phyloP scores from a whole-genome alignment of 2,888 invertebrate species.

The Calameuta filiformis region DNA sequence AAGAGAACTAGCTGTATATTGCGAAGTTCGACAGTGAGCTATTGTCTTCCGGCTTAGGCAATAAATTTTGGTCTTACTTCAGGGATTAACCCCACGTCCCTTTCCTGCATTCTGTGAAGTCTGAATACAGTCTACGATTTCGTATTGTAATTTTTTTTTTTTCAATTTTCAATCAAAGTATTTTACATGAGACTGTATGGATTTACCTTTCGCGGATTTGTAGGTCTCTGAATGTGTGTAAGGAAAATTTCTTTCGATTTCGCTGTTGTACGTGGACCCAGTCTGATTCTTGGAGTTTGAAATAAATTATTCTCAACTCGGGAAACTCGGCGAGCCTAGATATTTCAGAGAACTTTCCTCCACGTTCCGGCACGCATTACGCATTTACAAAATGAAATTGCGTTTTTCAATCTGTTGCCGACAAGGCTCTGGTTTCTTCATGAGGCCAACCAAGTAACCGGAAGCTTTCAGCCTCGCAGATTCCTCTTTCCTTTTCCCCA shows the following conservation, averaged over 20 bases:
- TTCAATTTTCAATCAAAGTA: background rate
- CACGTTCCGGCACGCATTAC: constrained; percentile 38
- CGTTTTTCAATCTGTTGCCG: constrained; percentile 42
- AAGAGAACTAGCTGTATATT: background rate
- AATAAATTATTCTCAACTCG: background rate
- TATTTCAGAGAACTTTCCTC: background rate
- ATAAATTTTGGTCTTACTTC: background rate
- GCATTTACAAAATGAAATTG: constrained; percentile 55
- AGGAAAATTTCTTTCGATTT: background rate
- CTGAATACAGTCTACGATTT: background rate
- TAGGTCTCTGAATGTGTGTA: background rate
- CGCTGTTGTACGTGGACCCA: background rate
- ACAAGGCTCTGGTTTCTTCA: constrained; percentile 16
- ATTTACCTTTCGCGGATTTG: background rate
- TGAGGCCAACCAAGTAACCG: constrained; percentile 1
- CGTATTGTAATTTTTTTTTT: background rate
- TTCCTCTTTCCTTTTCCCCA: background rate
- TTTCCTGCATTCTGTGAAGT: background rate
- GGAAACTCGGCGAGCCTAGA: constrained; percentile 5
- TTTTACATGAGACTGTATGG: background rate
- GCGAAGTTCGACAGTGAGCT: background rate
- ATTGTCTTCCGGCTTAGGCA: background rate
- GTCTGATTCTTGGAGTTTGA: background rate
- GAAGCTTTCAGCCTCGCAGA: background rate
- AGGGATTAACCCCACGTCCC: background rate